Base-by-base conservation (phyloP, 2,888 invertebrate species). In the Leptogaster cylindrica region DNA sequence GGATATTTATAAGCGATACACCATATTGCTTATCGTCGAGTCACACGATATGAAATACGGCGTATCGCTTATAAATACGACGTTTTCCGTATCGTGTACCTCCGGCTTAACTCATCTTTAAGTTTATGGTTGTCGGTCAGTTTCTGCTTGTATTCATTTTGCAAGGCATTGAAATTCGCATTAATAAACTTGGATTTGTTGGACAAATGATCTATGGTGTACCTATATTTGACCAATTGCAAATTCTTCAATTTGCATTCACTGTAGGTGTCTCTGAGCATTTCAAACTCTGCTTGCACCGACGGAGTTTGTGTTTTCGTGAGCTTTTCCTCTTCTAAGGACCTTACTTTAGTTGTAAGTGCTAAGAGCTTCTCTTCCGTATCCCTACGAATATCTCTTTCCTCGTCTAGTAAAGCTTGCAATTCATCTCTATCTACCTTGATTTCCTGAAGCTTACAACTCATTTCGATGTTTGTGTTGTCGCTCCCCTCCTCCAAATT, bases 351-450 rank as follows among this genome's bases (percentile, higher is more conserved):
- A 6, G 77, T 69, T 71, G 81, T 77, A 33, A 77, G 67, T 6
- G 70, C 51, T 16, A 72, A 71, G 12, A 77, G 69, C 44, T 74
- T 71, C 28, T 74, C 71, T 58, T 80, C 80, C 10, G 79, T 78
- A 2, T 81, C 73, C 55, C 36, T 64, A 10, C 10, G 73, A 64
- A 83, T 78, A 73, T 80, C 75, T 71, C 77, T 79, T 67, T 80
- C 86, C 68, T 86, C 85, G 66, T 86, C 85, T 12, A 88, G 75
- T 28, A 86, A 73, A 0, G 81, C 77, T 73, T 87, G 86, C 41
- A 88, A 72, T 69, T 88, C 86, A 68, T 86, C 86, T 71, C 87
- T 86, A 70, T 88, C 88, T 1, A 82, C 76, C n/a, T 83, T 82
- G n/a, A 88, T 74, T 66, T 86, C 86, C 70, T 84, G 84, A 61